phyloP scores from a whole-genome alignment of 2,888 invertebrate species.

The Synergus umbraculus region DNA sequence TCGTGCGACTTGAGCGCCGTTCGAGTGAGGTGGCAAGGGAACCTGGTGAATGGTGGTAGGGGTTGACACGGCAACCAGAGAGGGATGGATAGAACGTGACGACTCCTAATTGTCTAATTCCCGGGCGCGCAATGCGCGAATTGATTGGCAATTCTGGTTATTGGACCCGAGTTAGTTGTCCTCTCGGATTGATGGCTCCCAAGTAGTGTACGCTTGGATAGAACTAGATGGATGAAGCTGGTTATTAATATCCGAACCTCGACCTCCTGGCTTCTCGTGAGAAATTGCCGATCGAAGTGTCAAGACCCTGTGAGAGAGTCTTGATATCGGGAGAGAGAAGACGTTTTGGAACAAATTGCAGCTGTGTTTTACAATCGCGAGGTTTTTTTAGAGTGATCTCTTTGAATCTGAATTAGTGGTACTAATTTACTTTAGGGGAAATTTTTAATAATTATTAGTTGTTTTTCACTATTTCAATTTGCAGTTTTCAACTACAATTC shows the following conservation, averaged over 20 bases:
- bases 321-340: neutral
- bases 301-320: constrained; percentile 30
- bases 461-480: too few species aligned
- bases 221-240: constrained; percentile 48
- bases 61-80: constrained; percentile 31
- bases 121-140: constrained; percentile 73
- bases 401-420: too few species aligned
- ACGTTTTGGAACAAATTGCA: neutral
- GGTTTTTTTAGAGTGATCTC: neutral
- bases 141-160: constrained; percentile 72
- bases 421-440: too few species aligned
- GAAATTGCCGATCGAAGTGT: constrained; percentile 50
- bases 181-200: constrained; percentile 54
- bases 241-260: constrained; percentile 60
- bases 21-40: constrained; percentile 41
- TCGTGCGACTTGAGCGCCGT: constrained; percentile 49
- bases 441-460: too few species aligned
- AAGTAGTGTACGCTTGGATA: constrained; percentile 16
- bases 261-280: constrained; percentile 44
- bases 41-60: constrained; percentile 50
- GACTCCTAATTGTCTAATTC: constrained; percentile 78
- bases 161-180: constrained; percentile 59
- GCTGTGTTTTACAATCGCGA: neutral
- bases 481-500: too few species aligned
- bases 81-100: constrained; percentile 71